Evolutionary conservation across 2,113 vertebrate species (phyloP).

Genomic region (Pavo muticus): DNA sequence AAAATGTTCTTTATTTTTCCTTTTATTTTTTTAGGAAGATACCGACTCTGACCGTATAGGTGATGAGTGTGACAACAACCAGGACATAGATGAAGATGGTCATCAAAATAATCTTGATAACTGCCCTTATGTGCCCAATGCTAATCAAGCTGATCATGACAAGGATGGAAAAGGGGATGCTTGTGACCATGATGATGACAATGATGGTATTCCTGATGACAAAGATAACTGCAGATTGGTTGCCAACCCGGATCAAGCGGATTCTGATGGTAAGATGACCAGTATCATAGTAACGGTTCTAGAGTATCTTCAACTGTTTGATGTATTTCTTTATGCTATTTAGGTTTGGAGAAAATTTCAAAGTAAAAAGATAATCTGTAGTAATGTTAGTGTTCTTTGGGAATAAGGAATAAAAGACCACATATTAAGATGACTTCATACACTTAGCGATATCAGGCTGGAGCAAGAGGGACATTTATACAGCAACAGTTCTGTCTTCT

Average conservation of each 20-base stretch:
- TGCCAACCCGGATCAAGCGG: conserved; percentile 92
- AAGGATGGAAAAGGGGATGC: conserved; percentile 98
- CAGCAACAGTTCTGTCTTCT: neutral
- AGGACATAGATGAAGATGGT: conserved; percentile 98
- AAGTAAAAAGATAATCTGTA: neutral
- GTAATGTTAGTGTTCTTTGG: neutral
- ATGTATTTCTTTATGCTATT: neutral
- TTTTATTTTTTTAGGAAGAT: conserved; percentile 81
- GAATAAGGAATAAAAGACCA: neutral
- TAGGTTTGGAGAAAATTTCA: neutral
- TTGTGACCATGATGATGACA: conserved; percentile 99
- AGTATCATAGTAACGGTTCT: neutral
- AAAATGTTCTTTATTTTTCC: neutral
- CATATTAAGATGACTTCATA: neutral
- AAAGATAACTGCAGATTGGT: conserved; percentile 95
- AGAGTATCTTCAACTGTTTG: neutral
- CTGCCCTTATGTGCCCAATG: conserved; percentile 96
- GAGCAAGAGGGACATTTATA: neutral
- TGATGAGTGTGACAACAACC: conserved; percentile 96
- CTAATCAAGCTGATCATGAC: conserved; percentile 97
- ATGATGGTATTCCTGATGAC: conserved; percentile 96
- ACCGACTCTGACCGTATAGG: conserved; percentile 95
- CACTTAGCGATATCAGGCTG: neutral
- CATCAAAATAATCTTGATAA: conserved; percentile 99
- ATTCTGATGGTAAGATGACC: conserved; percentile 87